Percentiles rank a stretch among this genome's conserved stretches.
Evolutionary conservation across 2,888 invertebrate species (phyloP).

Genomic region (Koerneria pararmatus): DNA sequence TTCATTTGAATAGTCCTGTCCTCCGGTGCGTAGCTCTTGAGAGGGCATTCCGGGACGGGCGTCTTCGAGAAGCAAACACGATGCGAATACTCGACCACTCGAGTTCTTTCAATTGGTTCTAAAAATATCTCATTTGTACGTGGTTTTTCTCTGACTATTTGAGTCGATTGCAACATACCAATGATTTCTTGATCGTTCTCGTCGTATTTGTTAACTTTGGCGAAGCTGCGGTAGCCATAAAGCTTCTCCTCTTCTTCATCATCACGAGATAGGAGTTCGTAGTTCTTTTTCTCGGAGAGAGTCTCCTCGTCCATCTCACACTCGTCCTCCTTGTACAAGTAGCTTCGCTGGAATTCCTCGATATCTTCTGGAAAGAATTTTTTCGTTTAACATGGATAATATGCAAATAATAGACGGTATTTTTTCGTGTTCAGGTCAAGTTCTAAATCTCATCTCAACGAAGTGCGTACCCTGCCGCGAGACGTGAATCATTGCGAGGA

Average conservation of each 20-base stretch:
- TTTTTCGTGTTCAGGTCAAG: no score
- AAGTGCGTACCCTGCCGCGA: no score
- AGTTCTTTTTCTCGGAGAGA: constrained; percentile 19
- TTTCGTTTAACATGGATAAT: no score
- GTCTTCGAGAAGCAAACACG: constrained; percentile 50
- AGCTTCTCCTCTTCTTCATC: constrained; percentile 6
- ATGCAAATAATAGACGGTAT: no score
- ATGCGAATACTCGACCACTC: constrained; percentile 44
- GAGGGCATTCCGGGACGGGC: constrained; percentile 43
- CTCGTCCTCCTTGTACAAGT: constrained; percentile 22
- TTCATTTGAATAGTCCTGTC: constrained; percentile 14
- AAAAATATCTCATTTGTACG: constrained; percentile 22
- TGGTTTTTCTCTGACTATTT: neutral
- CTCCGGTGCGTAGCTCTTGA: neutral
- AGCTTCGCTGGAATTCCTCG: constrained; percentile 22
- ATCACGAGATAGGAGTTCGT: no score
- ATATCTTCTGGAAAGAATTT: constrained; percentile 14
- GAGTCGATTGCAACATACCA: constrained; percentile 14
- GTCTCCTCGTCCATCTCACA: constrained; percentile 16
- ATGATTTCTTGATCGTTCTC: constrained; percentile 13
- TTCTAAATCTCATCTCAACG: no score
- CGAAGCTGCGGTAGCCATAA: neutral
- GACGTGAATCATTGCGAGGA: no score
- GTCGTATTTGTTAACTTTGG: no score
- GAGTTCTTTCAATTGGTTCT: constrained; percentile 42